phyloP scores from a whole-genome alignment of 2,113 vertebrate genomes.

The Gorsachius goisagi region DNA sequence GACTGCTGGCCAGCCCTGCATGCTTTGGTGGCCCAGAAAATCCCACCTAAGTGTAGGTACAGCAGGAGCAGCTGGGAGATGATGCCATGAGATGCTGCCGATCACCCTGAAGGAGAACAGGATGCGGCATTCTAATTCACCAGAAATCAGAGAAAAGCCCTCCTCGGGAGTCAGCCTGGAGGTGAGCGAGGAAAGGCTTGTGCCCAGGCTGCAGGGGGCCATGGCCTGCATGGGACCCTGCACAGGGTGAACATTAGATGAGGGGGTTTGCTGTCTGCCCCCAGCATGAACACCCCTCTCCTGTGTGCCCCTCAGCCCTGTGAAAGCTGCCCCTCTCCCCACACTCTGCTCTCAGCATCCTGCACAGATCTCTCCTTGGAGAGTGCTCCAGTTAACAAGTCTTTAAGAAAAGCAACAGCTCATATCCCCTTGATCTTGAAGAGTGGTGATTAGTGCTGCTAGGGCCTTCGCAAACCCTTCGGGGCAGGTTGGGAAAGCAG shows the following conservation, averaged over 20 bases:
- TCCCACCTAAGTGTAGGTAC: neutral
- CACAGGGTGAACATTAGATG: neutral
- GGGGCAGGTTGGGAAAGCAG: neutral
- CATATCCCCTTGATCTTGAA: neutral
- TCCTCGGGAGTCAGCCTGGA: neutral
- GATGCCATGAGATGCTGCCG: neutral
- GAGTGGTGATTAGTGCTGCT: neutral
- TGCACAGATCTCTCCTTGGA: neutral
- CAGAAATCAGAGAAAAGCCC: neutral
- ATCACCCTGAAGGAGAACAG: neutral
- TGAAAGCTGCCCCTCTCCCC: neutral
- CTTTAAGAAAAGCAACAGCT: neutral
- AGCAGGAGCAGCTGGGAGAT: fast-evolving
- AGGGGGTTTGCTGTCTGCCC: neutral
- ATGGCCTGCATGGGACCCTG: neutral
- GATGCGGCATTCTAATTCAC: neutral
- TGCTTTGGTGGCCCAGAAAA: neutral
- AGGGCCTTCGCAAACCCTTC: neutral
- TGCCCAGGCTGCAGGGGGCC: neutral
- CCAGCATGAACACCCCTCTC: fast-evolving
- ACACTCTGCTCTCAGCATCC: neutral
- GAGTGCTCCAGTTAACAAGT: neutral
- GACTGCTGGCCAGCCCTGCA: neutral
- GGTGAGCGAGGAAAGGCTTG: neutral
- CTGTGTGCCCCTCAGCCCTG: neutral